These are phyloP conservation scores for Smutsia temminckii DNA, from an alignment of 2,797 vertebrate species.

Conservation along the genomic window DNA sequence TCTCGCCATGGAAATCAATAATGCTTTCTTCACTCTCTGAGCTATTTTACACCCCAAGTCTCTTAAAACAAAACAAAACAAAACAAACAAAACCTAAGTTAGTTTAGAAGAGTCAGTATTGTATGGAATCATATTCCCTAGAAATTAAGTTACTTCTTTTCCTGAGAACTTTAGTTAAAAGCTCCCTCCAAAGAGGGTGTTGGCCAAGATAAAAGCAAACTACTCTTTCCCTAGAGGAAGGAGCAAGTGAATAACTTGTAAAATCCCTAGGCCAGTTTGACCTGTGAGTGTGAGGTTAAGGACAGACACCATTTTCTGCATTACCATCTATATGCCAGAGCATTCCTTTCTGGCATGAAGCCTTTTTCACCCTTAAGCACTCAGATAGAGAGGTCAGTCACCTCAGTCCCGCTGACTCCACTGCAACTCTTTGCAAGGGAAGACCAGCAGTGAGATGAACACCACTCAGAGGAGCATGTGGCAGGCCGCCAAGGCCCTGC, in stretches of 20 bases:
- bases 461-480: rapidly evolving
- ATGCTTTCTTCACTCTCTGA: not conserved
- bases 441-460: not conserved
- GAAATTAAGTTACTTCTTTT: constrained; percentile 19
- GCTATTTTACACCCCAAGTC: not conserved
- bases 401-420: not conserved
- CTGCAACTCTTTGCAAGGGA: not conserved
- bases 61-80: not conserved
- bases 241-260: not conserved
- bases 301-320: not conserved
- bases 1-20: not conserved
- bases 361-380: not conserved
- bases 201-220: constrained; percentile 16
- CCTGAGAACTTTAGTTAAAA: not conserved
- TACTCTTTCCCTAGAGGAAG: not conserved
- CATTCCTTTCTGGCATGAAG: not conserved
- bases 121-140: not conserved
- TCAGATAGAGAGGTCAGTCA: not conserved
- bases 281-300: not conserved
- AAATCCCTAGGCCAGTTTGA: not conserved
- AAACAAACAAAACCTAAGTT: not conserved
- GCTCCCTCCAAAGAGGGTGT: not conserved
- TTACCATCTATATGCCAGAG: not conserved
- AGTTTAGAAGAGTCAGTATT: not conserved
- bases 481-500: not conserved